Percentiles rank a stretch among this genome's conserved stretches.
Conservation (phyloP, 2,888 invertebrate species). For the Emmelina monodactyla region DNA sequence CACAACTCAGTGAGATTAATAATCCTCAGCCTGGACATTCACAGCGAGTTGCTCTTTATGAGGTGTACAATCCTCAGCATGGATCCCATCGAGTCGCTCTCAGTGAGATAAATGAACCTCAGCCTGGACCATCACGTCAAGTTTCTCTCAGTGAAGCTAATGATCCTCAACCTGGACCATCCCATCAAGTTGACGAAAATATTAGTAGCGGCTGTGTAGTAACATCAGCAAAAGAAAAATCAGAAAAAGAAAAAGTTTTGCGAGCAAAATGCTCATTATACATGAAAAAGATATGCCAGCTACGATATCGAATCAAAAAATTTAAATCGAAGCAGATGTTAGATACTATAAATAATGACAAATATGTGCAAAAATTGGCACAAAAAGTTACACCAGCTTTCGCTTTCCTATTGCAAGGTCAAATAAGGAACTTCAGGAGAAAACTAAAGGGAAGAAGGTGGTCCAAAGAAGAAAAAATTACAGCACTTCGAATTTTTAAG, state of each 20-base stretch:
- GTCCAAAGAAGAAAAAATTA: not conserved
- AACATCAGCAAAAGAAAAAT: not conserved
- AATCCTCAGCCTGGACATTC: no score
- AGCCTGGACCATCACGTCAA: not conserved
- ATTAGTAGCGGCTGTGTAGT: not conserved
- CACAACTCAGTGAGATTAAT: no score
- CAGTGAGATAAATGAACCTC: not conserved
- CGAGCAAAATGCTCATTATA: slow-evolving; percentile 3
- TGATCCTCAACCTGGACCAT: not conserved
- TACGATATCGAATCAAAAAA: not conserved
- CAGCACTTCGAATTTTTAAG: slow-evolving; percentile 2
- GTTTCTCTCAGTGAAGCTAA: not conserved
- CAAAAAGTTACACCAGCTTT: slow-evolving; percentile 3
- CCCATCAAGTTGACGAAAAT: not conserved
- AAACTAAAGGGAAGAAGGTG: not conserved
- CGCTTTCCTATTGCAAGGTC: not conserved
- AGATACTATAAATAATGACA: not conserved
- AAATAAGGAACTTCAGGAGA: not conserved
- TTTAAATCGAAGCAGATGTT: slow-evolving; percentile 1
- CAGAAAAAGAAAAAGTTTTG: not conserved
- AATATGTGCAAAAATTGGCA: slow-evolving; percentile 1
- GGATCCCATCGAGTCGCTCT: not conserved
- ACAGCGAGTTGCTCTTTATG: not conserved
- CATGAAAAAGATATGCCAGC: slow-evolving; percentile 2
- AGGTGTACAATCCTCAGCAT: not conserved